Evolutionary conservation across 1,140 invertebrate species (phyloP).

Genomic region (Littorina saxatilis): DNA sequence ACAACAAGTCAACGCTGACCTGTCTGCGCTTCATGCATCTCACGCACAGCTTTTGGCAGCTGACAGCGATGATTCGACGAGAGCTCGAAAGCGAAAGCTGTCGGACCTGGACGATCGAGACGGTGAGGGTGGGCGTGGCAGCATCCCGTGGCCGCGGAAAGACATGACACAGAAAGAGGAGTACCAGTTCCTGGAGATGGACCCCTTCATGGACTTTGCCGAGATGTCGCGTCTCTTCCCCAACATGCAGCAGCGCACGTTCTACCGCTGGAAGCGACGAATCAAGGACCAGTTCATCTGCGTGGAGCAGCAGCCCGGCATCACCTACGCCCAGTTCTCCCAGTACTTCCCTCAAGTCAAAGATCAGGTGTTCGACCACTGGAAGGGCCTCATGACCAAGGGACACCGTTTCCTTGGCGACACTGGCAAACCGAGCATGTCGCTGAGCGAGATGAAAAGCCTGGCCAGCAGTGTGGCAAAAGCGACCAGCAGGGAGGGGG

Average conservation of each 20-base stretch:
- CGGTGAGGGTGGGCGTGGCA: background rate
- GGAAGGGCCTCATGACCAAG: constrained; percentile 43
- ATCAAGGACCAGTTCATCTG: constrained; percentile 54
- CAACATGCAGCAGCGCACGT: constrained; percentile 51
- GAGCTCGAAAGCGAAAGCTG: constrained; percentile 27
- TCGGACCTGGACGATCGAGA: constrained; percentile 25
- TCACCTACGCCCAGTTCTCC: constrained; percentile 47
- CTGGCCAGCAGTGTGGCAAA: background rate
- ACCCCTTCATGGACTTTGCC: constrained; percentile 50
- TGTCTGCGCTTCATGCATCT: background rate
- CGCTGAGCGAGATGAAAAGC: background rate
- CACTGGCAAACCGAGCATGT: background rate
- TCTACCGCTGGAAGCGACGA: constrained; percentile 51
- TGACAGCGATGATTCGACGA: background rate
- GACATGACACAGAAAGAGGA: constrained; percentile 53
- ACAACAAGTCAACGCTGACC: background rate
- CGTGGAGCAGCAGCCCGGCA: constrained; percentile 50
- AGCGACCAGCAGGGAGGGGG: background rate
- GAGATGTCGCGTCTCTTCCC: constrained; percentile 47
- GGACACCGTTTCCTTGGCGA: constrained; percentile 46
- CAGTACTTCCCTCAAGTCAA: constrained; percentile 46
- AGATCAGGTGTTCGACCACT: constrained; percentile 45
- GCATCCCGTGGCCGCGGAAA: constrained; percentile 39
- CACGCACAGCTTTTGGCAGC: background rate
- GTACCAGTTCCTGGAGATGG: constrained; percentile 49